Base-by-base conservation (phyloP, 2,797 vertebrate genomes). In the Pseudomugil tenellus region DNA sequence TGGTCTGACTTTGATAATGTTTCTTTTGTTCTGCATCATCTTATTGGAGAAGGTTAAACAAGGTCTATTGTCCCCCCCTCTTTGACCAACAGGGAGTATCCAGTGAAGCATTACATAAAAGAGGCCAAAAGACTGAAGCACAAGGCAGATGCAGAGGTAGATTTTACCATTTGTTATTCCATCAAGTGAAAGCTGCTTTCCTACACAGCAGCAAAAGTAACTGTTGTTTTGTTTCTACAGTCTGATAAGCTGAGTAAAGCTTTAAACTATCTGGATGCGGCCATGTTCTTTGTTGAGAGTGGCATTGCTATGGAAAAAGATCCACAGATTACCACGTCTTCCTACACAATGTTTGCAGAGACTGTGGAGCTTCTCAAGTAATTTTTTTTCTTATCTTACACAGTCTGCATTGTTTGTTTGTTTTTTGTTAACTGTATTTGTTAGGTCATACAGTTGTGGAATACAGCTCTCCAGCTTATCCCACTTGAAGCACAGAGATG, bases 121-220 rank as follows among this genome's bases (percentile, higher is more conserved):
- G 96, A 98, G 88, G 98, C 97, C 66, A 97, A 96, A 86, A 96
- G 80, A 74, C 88, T 99, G 80, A 99, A 98, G 93, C 95, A 96
- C 91, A 97, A 94, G 90, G 98, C 98, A 13, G 98, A 99, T 60
- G 93, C 93, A 58, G 97, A 95, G 93, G 98, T 97, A 78, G 72
- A 84, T 71, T 31, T 72, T 53, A 19, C 0, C 39, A 5, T 46
- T 28, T 19, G 1, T 61, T 35, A 12, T 69, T 25, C 31, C 31
- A 10, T 51, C 12, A 49, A 39, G 6, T 35, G 1, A 1, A 25
- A n/a, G n/a, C 26, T 41, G 23, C 25, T 49, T n/a, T 62, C 19
- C 4, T 25, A 3, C 14, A 14, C 37, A 25, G 6, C 3, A 7
- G 6, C 21, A 7, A 5, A 17, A 9, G 4, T 28, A 32, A 41